Percentiles rank a stretch among this genome's conserved stretches.
phyloP scores from a whole-genome alignment of 1,140 invertebrate genomes.

The Pogonomyrmex barbatus region DNA sequence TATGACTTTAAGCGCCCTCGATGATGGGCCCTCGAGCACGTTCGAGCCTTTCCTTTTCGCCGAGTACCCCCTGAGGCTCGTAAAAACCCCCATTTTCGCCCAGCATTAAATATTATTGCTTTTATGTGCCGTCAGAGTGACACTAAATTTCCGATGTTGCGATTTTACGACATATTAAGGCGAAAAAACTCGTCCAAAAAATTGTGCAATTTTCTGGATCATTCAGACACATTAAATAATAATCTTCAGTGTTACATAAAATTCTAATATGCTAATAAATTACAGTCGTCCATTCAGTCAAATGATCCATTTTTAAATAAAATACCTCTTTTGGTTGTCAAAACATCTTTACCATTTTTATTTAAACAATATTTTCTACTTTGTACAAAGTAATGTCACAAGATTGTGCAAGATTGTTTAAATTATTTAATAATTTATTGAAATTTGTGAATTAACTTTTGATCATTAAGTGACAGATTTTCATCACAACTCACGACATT shows the following conservation, averaged over 20 bases:
- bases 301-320: background rate
- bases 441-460: conserved; percentile 3
- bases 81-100: conserved; percentile 66
- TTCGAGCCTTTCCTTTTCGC: conserved; percentile 60
- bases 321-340: background rate
- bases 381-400: background rate
- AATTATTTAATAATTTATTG: conserved; percentile 1
- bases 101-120: conserved; percentile 50
- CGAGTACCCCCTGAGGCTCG: conserved; percentile 26
- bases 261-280: background rate
- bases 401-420: background rate
- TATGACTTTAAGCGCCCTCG: conserved; percentile 68
- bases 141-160: conserved; percentile 40
- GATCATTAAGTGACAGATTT: background rate
- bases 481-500: background rate
- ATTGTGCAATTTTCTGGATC: background rate
- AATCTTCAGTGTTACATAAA: background rate
- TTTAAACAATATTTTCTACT: background rate
- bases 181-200: background rate
- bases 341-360: background rate
- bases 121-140: conserved; percentile 24
- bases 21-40: conserved; percentile 61
- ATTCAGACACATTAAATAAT: background rate
- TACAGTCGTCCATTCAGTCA: background rate
- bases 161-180: background rate